Evolutionary conservation across 2,797 vertebrate species (phyloP), one percentile per base, ranked within the genome.

Genomic region (Eupleurogrammus muticus): DNA sequence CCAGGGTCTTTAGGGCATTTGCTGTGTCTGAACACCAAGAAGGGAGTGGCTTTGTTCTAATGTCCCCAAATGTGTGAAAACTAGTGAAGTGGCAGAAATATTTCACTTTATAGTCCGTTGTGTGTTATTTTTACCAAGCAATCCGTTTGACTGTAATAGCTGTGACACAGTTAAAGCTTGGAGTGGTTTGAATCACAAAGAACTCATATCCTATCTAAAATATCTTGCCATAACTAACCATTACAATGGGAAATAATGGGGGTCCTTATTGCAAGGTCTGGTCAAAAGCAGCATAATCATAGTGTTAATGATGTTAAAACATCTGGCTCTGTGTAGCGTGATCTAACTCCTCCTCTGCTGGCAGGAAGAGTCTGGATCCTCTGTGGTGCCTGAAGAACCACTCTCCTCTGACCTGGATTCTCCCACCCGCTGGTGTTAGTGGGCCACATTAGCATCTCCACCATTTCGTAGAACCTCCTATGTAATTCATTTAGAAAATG

Each of bases 401-500:
- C 38, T 73, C 79, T 83, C 62, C 35, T 68, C 63, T 88, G 88
- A 88, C 84, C 86, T 90, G 85, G 61, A 87, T 91, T 83, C 70
- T 81, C 47, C 19, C 24, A 21, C 75, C 79, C 48, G 63, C 74
- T 50, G 67, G 66, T 87, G 77, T 91, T 86, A 87, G 73, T 91
- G 78, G 81, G 75, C 66, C 82, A 85, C 82, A 90, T 91, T 86
- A 84, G 82, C 88, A 90, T 89, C 85, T 83, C 55, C 57, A 84
- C 62, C 54, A 56, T 82, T 83, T 80, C 82, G 83, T 87, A 88
- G 62, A 84, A 82, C 72, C 65, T 73, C 73, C 81, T 75, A 80
- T 92, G 79, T 87, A 90, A 92, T 90, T 90, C 80, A 90, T 90
- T 91, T 89, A 77, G 79, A 88, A 87, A 87, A 86, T 66, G 23